Conservation (phyloP, 2,797 vertebrate genomes). For the Clarias platycephalus region DNA sequence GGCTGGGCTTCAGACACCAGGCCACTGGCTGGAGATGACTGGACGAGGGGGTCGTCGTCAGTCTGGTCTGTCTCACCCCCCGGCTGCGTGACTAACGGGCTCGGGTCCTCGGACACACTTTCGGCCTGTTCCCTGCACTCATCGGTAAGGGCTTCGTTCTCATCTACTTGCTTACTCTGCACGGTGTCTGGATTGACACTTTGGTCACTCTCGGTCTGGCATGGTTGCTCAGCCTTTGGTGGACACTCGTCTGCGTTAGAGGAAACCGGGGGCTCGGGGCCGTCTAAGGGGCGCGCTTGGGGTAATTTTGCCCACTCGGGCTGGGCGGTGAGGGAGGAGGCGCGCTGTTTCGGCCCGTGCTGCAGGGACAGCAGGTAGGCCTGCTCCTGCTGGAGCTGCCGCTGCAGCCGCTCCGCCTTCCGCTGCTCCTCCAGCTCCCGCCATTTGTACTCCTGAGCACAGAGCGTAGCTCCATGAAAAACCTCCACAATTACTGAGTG, state of each 20-base stretch:
- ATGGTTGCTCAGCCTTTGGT: neutral
- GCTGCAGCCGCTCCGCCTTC: conserved; percentile 85
- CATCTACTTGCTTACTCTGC: conserved; percentile 4
- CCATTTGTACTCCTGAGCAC: conserved; percentile 87
- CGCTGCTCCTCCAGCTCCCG: conserved; percentile 89
- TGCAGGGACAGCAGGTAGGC: conserved; percentile 57
- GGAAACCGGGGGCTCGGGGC: conserved; percentile 3
- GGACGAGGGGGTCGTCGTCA: conserved; percentile 31
- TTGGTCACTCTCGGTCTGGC: neutral
- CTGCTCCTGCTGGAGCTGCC: conserved; percentile 84
- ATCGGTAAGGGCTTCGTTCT: conserved; percentile 1
- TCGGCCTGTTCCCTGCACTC: conserved; percentile 38
- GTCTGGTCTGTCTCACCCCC: conserved; percentile 50
- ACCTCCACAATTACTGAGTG: neutral
- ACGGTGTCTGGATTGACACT: conserved; percentile 5
- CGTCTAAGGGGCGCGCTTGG: conserved; percentile 49
- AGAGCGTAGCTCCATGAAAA: conserved; percentile 56
- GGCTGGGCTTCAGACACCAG: conserved; percentile 63
- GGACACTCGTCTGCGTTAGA: conserved; percentile 23
- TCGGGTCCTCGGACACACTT: neutral
- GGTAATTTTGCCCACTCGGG: conserved; percentile 68
- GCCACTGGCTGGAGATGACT: conserved; percentile 34
- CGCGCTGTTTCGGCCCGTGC: conserved; percentile 62
- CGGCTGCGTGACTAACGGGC: conserved; percentile 24
- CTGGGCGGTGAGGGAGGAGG: conserved; percentile 58